Evolutionary conservation across 2,113 vertebrate genomes (phyloP), one percentile per base, ranked within the genome.

Genomic region (Dicrurus megarhynchus): DNA sequence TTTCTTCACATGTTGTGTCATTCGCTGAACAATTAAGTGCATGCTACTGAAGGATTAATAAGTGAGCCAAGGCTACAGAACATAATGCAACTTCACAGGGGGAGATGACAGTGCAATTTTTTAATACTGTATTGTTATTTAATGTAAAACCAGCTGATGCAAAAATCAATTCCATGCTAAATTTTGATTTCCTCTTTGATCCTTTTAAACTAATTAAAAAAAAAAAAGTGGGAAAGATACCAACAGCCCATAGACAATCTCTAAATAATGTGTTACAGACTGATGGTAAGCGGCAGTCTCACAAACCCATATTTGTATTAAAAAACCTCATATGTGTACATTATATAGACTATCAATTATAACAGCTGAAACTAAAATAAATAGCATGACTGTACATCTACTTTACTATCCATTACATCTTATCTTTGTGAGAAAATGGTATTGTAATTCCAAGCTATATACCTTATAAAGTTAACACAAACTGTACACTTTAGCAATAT

Each of bases 81-180:
- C 32, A 61, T 33, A 92, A 87, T 47, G 57, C 60, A 90, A 32
- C 78, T 91, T 84, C 60, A 75, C 27, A 80, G 70, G 67, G 83
- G 86, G 76, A 88, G 26, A 86, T 82, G 83, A 94, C 69, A 70
- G 60, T 39, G 64, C 80, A 79, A 14, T 65, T 93, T 82, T 80
- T 92, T 61, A 84, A 84, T 60, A 64, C 17, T n/a, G 7, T 32
- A 83, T 75, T 53, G 71, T 46, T 64, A 81, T 89, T 86, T 92
- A 18, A 60, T 61, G 73, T 77, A 90, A 93, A 86, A 89, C 14
- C 41, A 87, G 68, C 26, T 78, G 73, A 92, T 46, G 41, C 53
- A 95, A 90, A 94, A 93, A 93, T 90, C 71, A 78, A 42, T 94
- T 71, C 83, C 80, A 65, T 50, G 57, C 53, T 81, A 89, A 94